phyloP scores from a whole-genome alignment of 2,888 invertebrate species.

The Nysson spinosus region DNA sequence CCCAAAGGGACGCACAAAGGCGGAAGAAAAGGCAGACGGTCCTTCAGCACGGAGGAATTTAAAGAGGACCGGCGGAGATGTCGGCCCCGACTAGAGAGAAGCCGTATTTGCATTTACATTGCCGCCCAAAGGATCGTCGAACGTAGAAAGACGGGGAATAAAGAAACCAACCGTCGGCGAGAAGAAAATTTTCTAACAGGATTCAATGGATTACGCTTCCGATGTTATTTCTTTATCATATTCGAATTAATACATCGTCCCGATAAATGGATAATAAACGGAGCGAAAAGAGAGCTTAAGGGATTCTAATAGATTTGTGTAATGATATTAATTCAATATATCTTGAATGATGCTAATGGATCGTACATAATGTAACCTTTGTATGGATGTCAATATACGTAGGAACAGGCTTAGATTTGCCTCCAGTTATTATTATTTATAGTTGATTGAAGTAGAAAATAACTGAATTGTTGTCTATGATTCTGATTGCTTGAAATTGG shows the following conservation, averaged over 20 bases:
- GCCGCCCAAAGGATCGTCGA: conserved; percentile 52
- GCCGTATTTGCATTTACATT: conserved; percentile 60
- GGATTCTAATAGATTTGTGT: too few species aligned
- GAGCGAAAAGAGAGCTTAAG: too few species aligned
- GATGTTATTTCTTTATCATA: too few species aligned
- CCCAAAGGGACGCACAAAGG: conserved; percentile 44
- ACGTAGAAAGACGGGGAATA: conserved; percentile 43
- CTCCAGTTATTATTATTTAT: too few species aligned
- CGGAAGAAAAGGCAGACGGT: conserved; percentile 57
- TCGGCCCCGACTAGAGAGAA: conserved; percentile 24
- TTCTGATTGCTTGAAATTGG: not conserved
- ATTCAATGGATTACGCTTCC: conserved; percentile 45
- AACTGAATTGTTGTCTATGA: not conserved
- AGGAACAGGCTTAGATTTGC: too few species aligned
- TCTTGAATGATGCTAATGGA: too few species aligned
- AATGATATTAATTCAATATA: too few species aligned
- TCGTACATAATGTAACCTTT: too few species aligned
- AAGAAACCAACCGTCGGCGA: conserved; percentile 35
- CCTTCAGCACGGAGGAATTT: conserved; percentile 57
- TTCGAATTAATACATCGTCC: too few species aligned
- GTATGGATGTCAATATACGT: too few species aligned
- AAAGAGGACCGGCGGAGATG: conserved; percentile 39
- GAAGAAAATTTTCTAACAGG: conserved; percentile 39
- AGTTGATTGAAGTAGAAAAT: too few species aligned
- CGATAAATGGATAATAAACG: too few species aligned